Evolutionary conservation across 2,113 vertebrate genomes (phyloP), one percentile per base, ranked within the genome.

Genomic region (Xiphorhynchus elegans): DNA sequence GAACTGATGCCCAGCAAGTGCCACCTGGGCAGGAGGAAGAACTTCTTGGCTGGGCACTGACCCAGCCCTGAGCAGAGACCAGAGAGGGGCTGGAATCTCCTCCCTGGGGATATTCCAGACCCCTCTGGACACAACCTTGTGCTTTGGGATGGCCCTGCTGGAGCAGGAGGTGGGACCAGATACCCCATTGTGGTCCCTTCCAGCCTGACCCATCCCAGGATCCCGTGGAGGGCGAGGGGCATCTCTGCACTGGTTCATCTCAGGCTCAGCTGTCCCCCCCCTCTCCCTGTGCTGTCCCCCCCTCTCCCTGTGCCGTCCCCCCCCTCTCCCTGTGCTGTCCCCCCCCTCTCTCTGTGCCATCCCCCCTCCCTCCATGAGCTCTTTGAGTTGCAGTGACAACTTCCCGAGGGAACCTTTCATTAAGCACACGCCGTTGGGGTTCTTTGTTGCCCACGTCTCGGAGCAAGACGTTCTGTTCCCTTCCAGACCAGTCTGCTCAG

Each of bases 171-270:
- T 39, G 59, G 37, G 4, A 62, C 24, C 59, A 62, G 59, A 23
- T 28, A 25, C 25, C 59, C 35, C 35, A 37, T 23, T 60, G 58
- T 14, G 58, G n/a, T 35, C 15, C 14, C 35, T 60, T 37, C 59
- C 35, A 28, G 6, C 16, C 59, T 62, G 25, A 11, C 37, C 37
- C 37, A 28, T 9, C 17, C 25, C 15, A 16, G 35, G 24, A 13
- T 12, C 11, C 53, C 7, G 17, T 31, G 53, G 16, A 55, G 53
- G 53, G 29, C 7, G 53, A 55, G 53, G 29, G 29, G 17, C 17
- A 37, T 28, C 0, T 3, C 90, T 50, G 26, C 4, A 0, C n/a
- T 0, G 12, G 62, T 26, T 76, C 26, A 6, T 40, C 72, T 76
- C 47, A 29, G 46, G 53, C 52, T 29, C 23, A 8, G 60, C 47